Percentiles rank a stretch among this genome's conserved stretches.
Evolutionary conservation across 2,888 invertebrate species (phyloP).

Genomic region (Tolmerus cingulatus): DNA sequence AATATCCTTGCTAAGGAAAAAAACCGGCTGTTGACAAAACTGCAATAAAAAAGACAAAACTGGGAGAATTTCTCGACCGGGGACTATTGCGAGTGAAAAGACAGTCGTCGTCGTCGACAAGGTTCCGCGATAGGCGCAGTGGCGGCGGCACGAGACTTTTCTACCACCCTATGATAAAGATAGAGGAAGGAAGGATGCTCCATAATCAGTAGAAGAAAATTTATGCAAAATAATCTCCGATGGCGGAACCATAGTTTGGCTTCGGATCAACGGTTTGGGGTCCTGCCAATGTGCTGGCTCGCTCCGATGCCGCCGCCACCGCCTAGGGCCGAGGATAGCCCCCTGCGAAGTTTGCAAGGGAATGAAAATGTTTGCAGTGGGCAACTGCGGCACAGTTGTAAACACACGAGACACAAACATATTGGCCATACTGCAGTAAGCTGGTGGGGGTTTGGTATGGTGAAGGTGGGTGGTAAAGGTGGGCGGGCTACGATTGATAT

Average conservation of each 20-base stretch:
- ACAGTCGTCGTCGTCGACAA: neutral
- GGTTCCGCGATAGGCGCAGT: neutral
- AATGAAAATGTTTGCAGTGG: neutral
- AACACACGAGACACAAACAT: neutral
- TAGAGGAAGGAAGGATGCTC: neutral
- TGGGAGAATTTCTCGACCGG: neutral
- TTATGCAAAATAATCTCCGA: slow-evolving; percentile 29
- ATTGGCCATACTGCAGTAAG: slow-evolving; percentile 10
- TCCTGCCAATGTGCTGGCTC: slow-evolving; percentile 18
- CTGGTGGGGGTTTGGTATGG: neutral
- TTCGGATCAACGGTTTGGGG: slow-evolving; percentile 1
- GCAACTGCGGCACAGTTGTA: neutral
- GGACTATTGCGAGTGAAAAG: neutral
- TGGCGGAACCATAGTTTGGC: slow-evolving; percentile 25
- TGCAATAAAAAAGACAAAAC: neutral
- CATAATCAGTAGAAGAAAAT: slow-evolving; percentile 28
- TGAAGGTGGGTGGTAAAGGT: neutral
- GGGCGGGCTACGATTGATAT: too few relatives aligned
- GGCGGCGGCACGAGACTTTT: neutral
- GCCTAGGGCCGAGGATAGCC: neutral
- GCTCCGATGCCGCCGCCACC: neutral
- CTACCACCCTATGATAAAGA: neutral
- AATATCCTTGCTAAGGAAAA: neutral
- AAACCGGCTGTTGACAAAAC: neutral
- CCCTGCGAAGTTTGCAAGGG: neutral